These are phyloP conservation scores for Chamaetylas fuelleborni DNA, from an alignment of 2,113 vertebrate species.

Conservation along the genomic window DNA sequence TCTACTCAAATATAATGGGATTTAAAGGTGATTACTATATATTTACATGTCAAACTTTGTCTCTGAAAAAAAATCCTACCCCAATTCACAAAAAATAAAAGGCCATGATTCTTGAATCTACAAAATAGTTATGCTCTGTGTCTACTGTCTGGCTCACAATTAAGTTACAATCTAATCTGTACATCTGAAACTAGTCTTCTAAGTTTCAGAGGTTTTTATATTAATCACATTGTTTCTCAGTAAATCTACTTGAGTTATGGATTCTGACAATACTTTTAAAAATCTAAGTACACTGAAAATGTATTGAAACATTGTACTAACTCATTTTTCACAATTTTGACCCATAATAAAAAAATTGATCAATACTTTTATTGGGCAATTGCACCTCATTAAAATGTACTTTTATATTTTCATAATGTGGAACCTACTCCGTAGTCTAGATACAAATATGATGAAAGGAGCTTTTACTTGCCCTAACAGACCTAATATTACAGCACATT, in stretches of 20 bases:
- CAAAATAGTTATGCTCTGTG: too few relatives aligned
- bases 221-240: neutral
- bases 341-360: neutral
- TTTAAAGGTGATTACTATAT: neutral
- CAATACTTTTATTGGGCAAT: neutral
- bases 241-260: neutral
- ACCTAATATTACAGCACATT: neutral
- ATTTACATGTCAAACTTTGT: neutral
- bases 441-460: neutral
- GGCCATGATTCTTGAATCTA: neutral
- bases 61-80: neutral
- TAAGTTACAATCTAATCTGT: neutral
- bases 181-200: too few relatives aligned
- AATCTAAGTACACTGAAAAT: neutral
- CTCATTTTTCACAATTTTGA: neutral
- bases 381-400: neutral
- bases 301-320: neutral
- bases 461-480: neutral
- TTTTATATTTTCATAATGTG: neutral
- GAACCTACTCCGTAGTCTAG: neutral
- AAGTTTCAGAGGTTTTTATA: neutral
- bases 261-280: neutral
- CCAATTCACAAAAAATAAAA: neutral
- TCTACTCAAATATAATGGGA: neutral
- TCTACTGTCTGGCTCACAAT: too few relatives aligned